These are phyloP conservation scores for Aix galericulata DNA, from an alignment of 2,113 vertebrate species.

Conservation along the genomic window DNA sequence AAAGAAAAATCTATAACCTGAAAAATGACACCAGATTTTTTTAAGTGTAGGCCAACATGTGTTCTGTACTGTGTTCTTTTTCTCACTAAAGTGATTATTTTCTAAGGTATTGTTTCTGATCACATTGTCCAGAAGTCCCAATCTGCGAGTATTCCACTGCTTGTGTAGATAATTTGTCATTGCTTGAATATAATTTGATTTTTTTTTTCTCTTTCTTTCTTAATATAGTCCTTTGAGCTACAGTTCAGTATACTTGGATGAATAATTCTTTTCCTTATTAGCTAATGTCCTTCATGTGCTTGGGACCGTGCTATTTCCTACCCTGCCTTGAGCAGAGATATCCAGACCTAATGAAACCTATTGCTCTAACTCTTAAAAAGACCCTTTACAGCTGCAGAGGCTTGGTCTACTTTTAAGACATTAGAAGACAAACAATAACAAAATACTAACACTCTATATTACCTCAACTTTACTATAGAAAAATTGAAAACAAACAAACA, in stretches of 20 bases:
- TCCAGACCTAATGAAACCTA: neutral
- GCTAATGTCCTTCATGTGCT: neutral
- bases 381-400: neutral
- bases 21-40: neutral
- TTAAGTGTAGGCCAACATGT: neutral
- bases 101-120: neutral
- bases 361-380: neutral
- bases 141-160: neutral
- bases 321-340: neutral
- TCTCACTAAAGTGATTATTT: neutral
- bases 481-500: neutral
- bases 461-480: neutral
- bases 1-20: neutral
- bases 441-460: neutral
- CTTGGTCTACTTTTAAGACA: neutral
- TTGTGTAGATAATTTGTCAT: neutral
- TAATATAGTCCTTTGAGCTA: neutral
- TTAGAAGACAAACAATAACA: neutral
- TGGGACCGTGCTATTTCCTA: neutral
- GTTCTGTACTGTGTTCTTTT: neutral
- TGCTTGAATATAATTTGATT: neutral
- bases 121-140: neutral
- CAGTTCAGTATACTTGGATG: neutral
- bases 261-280: conserved; percentile 6
- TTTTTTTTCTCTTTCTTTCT: neutral